Percentiles rank a stretch among this genome's conserved stretches.
phyloP scores from a whole-genome alignment of 2,113 vertebrate genomes.

The Alaudala cheleensis region DNA sequence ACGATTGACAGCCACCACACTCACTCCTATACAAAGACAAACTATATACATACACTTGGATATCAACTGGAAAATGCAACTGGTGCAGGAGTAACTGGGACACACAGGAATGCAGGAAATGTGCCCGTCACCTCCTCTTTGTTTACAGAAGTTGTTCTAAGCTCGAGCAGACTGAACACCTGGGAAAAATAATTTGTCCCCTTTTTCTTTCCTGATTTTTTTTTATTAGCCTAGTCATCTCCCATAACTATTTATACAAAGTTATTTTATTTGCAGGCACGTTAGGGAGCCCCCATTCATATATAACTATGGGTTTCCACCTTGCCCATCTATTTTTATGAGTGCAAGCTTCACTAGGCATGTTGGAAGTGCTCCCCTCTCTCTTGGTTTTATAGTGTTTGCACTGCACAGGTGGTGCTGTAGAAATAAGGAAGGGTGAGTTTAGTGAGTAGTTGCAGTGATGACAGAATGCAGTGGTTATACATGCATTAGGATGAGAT shows the following conservation, averaged over 20 bases:
- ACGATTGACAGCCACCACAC: constrained; percentile 76
- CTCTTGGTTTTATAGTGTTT: not conserved
- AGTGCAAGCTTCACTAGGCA: not conserved
- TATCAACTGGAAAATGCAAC: constrained; percentile 72
- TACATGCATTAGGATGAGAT: not conserved
- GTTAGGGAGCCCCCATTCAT: not conserved
- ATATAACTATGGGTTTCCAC: not conserved
- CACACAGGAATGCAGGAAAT: not conserved
- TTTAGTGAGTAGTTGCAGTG: not conserved
- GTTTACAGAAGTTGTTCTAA: constrained; percentile 38
- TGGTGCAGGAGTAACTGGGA: constrained; percentile 56
- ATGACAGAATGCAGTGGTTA: not conserved
- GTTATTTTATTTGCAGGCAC: constrained; percentile 36
- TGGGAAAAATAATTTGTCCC: constrained; percentile 1
- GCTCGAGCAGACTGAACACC: not conserved
- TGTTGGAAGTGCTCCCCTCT: not conserved
- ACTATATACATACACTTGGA: constrained; percentile 77
- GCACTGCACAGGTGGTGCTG: not conserved
- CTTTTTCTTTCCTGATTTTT: constrained; percentile 38
- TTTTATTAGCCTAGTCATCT: constrained; percentile 16
- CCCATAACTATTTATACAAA: constrained; percentile 11
- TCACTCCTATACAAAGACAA: constrained; percentile 78
- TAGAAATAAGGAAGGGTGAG: not conserved
- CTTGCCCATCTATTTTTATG: not conserved
- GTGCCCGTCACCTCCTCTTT: constrained; percentile 46